Evolutionary conservation across 2,113 vertebrate genomes (phyloP), one percentile per base, ranked within the genome.

Genomic region (Rallus limicola): DNA sequence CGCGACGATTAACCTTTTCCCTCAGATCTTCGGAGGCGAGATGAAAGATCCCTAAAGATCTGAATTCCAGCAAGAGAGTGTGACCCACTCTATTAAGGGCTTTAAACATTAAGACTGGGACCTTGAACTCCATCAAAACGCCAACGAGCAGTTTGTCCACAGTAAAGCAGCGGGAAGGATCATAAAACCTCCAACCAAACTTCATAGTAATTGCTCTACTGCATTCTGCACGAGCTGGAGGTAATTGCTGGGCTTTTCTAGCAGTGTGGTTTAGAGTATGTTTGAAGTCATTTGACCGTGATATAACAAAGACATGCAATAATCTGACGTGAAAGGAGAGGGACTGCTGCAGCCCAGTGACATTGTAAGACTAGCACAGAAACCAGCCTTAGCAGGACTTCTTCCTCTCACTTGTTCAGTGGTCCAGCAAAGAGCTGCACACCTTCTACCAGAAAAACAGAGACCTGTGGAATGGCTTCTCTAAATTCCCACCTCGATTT

Each of bases 21-120:
- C 33, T 95, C 83, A 92, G 64, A 97, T 86, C 86, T 95, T 74
- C 42, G 2, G 95, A 86, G 75, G 78, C 2, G 0, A 95, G 68
- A 92, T 93, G 70, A 97, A 97, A 97, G 85, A 91, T 53, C 63
- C 75, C 83, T 77, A 40, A 94, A 96, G 95, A 96, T 93, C 93
- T 96, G 72, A 80, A 91, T 63, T 90, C 84, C 95, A 60, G 68
- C 62, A n/a, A 93, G 88, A 56, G 26, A n/a, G 70, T 91, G 62
- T 72, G 95, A 91, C 95, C 78, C 64, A 38, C 86, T 81, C 90
- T 78, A 88, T 94, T 95, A 96, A 97, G 69, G 60, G 62, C 68
- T 94, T 97, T 64, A 74, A 95, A 91, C 42, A 26, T 29, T 31
- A 67, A 62, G 65, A 80, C 72, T 88, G 70, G 92, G 65, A 38